These are phyloP conservation scores for Drosophila robusta DNA, from an alignment of 2,888 invertebrate genomes.

Conservation along the genomic window DNA sequence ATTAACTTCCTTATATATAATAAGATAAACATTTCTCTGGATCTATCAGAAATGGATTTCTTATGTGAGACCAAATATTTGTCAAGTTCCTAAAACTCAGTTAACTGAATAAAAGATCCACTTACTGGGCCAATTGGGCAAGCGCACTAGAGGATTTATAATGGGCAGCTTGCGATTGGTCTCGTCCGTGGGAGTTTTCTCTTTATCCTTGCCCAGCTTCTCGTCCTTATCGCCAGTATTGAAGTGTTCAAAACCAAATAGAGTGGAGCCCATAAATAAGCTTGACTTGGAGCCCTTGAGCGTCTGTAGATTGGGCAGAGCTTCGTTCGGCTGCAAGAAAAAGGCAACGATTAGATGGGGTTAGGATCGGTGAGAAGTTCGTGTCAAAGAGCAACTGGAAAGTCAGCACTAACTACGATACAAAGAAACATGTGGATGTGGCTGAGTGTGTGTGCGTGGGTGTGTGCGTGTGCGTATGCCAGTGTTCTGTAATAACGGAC, in stretches of 20 bases:
- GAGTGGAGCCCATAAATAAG: slow-evolving; percentile 85
- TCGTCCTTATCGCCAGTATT: slow-evolving; percentile 81
- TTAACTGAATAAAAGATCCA: slow-evolving; percentile 21
- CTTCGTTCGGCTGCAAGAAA: slow-evolving; percentile 84
- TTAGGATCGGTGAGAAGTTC: slow-evolving; percentile 16
- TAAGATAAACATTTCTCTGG: no score
- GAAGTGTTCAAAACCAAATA: slow-evolving; percentile 84
- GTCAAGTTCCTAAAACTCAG: no score
- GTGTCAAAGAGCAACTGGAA: slow-evolving; percentile 80
- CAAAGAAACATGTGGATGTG: slow-evolving; percentile 73
- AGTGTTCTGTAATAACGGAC: slow-evolving; percentile 56
- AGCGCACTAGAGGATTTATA: slow-evolving; percentile 94
- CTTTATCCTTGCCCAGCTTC: slow-evolving; percentile 82
- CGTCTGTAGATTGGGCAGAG: slow-evolving; percentile 84
- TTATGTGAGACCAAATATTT: no score
- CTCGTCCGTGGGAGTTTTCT: slow-evolving; percentile 84
- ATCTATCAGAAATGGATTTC: no score
- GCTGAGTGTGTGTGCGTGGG: slow-evolving; percentile 28
- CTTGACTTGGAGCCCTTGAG: slow-evolving; percentile 88
- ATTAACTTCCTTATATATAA: no score
- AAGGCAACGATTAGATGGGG: slow-evolving; percentile 44
- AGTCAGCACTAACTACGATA: slow-evolving; percentile 81
- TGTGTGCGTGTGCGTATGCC: slow-evolving; percentile 48
- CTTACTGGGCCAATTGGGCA: slow-evolving; percentile 95
- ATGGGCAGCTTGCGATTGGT: slow-evolving; percentile 92